Evolutionary conservation across 1,140 invertebrate genomes (phyloP), one percentile per base, ranked within the genome.

Genomic region (Meteorus sp.): DNA sequence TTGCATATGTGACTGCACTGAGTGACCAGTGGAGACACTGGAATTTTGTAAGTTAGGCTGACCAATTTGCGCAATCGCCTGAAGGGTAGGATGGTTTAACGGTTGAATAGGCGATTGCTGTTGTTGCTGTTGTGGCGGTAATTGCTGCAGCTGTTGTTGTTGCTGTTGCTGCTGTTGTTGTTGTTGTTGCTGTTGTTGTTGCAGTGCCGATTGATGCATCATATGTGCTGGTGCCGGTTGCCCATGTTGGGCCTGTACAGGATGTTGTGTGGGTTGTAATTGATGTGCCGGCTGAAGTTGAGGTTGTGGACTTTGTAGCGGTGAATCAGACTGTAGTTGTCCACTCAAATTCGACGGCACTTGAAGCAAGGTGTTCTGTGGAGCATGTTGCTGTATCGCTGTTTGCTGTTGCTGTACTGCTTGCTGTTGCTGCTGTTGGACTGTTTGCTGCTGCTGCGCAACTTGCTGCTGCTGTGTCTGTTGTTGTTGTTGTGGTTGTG

Each of bases 271-370:
- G 1, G 58, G 58, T 17, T 52, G 62, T 6, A 67, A 39, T 25
- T 69, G 72, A 45, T 67, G 66, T 2, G 67, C 67, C 7, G 70
- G 58, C 35, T 67, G 68, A 11, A 75, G 31, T 3, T 75, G 60
- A 45, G 70, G 84, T 70, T 87, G 88, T 0, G 71, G 64, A 1
- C 65, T 60, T 9, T 70, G 84, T 66, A 87, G 86, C 6, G 76
- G 78, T 54, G 78, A 77, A 1, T 69, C 63, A 17, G 70, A 68
- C 2, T 69, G 63, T 5, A 69, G 66, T 39, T 59, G 69, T 20
- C 20, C 50, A 13, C 3, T 15, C 17, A 54, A 17, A 6, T 15
- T 15, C 19, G 63, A 72, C 53, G 67, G 67, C 6, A 77, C 66
- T 23, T 72, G 71, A 5, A 77, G 78, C 20, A 70, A 55, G 52